Percentiles rank a stretch among this genome's conserved stretches.
These are phyloP conservation scores for Acrobeloides nanus DNA, from an alignment of 2,888 invertebrate genomes.

Conservation along the genomic window DNA sequence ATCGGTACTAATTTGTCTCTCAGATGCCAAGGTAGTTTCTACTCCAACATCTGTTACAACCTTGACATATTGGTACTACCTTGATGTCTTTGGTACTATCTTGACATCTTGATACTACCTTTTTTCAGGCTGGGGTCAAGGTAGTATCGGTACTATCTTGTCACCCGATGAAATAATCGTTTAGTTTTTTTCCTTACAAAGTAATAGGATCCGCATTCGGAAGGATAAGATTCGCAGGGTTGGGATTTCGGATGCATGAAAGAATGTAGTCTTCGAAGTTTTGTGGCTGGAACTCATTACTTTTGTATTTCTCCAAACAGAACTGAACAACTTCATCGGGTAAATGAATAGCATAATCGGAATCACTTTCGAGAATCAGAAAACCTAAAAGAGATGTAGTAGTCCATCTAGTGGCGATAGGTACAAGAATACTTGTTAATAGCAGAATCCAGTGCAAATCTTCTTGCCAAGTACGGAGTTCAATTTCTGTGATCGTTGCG, in stretches of 20 bases:
- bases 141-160: too few relatives aligned
- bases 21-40: too few relatives aligned
- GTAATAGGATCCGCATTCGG: too few relatives aligned
- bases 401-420: too few relatives aligned
- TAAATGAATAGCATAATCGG: not conserved
- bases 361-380: not conserved
- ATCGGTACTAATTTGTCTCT: too few relatives aligned
- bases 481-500: conserved; percentile 1
- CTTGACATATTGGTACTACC: too few relatives aligned
- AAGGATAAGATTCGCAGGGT: not conserved
- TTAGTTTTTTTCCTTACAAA: not conserved
- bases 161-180: not conserved
- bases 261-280: not conserved
- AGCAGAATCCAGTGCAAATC: conserved; percentile 83
- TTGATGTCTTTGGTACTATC: too few relatives aligned
- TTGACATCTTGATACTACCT: too few relatives aligned
- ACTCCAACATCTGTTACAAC: too few relatives aligned
- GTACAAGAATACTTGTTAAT: conserved; percentile 59
- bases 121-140: too few relatives aligned
- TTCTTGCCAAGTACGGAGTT: conserved; percentile 68
- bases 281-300: not conserved
- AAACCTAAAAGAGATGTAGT: too few relatives aligned
- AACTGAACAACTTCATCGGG: not conserved
- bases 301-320: not conserved
- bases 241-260: not conserved